Evolutionary conservation across 2,888 invertebrate genomes (phyloP).

Genomic region (Stenodema calcarata): DNA sequence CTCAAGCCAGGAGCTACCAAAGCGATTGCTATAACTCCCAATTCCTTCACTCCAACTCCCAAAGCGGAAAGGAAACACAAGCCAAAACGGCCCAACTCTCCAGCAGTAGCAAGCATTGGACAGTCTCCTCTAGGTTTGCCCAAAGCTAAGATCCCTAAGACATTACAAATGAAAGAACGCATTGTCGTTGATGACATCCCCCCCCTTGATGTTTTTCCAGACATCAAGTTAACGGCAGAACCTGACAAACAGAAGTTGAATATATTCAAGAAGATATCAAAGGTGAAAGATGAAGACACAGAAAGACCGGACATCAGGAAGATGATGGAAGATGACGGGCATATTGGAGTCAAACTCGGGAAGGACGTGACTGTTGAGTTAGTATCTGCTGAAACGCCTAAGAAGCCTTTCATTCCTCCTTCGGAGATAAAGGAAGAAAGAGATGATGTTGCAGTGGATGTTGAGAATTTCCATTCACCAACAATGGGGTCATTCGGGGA

Average conservation of each 20-base stretch:
- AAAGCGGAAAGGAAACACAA: constrained; percentile 44
- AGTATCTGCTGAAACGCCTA: background rate
- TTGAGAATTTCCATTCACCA: constrained; percentile 42
- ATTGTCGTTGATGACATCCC: constrained; percentile 30
- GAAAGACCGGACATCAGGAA: background rate
- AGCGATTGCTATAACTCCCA: constrained; percentile 31
- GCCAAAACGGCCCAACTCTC: constrained; percentile 24
- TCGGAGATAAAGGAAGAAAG: constrained; percentile 38
- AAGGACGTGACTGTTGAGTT: constrained; percentile 40
- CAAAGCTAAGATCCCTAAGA: constrained; percentile 48
- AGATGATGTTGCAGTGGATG: constrained; percentile 9
- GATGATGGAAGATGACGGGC: background rate
- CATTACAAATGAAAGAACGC: background rate
- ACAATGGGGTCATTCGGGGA: constrained; percentile 59
- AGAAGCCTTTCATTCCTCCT: background rate
- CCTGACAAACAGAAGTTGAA: constrained; percentile 85
- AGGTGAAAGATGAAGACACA: constrained; percentile 66
- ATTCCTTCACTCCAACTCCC: constrained; percentile 16
- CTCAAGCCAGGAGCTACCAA: constrained; percentile 60
- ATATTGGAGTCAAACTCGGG: constrained; percentile 13
- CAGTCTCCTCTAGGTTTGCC: background rate
- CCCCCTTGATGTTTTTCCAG: constrained; percentile 39
- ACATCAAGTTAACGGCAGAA: constrained; percentile 73
- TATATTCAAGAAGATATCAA: constrained; percentile 85
- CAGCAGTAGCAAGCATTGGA: background rate